Evolutionary conservation across 2,113 vertebrate species (phyloP), one percentile per base, ranked within the genome.

Genomic region (Mesitornis unicolor): DNA sequence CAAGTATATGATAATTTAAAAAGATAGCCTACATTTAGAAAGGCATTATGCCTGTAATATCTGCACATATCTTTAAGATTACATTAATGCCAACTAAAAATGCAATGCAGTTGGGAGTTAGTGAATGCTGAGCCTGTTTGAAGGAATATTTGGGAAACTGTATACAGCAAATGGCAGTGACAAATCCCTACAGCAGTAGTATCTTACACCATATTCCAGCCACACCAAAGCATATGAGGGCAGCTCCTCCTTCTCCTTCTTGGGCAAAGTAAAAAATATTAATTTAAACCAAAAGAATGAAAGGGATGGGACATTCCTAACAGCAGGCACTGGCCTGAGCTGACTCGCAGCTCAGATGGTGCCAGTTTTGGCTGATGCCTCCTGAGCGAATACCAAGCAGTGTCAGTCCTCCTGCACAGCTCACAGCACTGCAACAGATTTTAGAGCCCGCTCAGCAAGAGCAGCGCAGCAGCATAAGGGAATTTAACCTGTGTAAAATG

Each of bases 371-470:
- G n/a, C 21, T 14, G 54, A 31, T n/a, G 35, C 26, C 16, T 77
- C n/a, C 64, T 7, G 21, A 84, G 36, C 8, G 10, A 68, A n/a
- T 1, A 68, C 9, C 1, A 6, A 64, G 43, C 0, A 0, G 21
- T 9, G 9, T 17, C 33, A 43, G 43, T 10, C 26, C 78, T 57
- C 15, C 38, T 33, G 43, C 53, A n/a, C 0, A 1, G 33, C 29
- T 71, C 36, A 12, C 6, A 36, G 57, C 48, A 26, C n/a, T 24
- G 63, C 87, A 50, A 29, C 36, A 40, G 38, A 9, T 17, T 11
- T 24, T 38, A 36, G 29, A 83, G 4, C 51, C 47, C 26, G 1
- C 40, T 40, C 81, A 11, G 11, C 4, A 59, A 19, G 1, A 1
- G 68, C 51, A 8, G 2, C 0, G 4, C 51, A 28, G 57, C 15